These are phyloP conservation scores for Condylura cristata DNA, from an alignment of 2,113 vertebrate species.

Conservation along the genomic window DNA sequence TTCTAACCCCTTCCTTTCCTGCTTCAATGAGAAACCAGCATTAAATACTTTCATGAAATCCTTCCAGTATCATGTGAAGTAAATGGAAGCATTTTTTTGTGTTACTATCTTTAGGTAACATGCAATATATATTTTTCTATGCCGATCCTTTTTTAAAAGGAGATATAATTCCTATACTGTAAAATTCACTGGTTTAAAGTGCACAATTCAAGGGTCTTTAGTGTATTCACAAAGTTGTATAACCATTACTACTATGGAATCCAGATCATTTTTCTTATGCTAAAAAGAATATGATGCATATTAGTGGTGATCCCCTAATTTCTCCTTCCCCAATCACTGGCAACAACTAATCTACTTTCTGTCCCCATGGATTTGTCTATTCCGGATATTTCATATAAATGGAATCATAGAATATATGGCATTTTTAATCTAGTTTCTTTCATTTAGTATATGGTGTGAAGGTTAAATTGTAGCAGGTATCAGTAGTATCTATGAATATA, in stretches of 20 bases:
- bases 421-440: too few relatives aligned
- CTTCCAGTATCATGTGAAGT: background rate
- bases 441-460: too few relatives aligned
- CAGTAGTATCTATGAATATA: too few relatives aligned
- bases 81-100: background rate
- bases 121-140: background rate
- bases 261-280: background rate
- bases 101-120: background rate
- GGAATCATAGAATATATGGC: background rate
- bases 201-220: background rate
- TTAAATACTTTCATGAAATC: background rate
- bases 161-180: background rate
- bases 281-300: background rate
- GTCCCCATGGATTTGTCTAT: too few relatives aligned
- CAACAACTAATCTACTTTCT: background rate
- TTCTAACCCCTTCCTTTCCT: background rate
- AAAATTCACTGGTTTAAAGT: background rate
- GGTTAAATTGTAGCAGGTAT: too few relatives aligned
- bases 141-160: background rate
- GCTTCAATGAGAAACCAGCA: background rate
- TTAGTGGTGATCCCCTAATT: background rate
- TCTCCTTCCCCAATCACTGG: background rate
- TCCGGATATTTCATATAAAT: background rate
- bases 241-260: background rate
- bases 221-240: background rate